phyloP scores from a whole-genome alignment of 2,888 invertebrate genomes.

The Monoplex corrugatus region DNA sequence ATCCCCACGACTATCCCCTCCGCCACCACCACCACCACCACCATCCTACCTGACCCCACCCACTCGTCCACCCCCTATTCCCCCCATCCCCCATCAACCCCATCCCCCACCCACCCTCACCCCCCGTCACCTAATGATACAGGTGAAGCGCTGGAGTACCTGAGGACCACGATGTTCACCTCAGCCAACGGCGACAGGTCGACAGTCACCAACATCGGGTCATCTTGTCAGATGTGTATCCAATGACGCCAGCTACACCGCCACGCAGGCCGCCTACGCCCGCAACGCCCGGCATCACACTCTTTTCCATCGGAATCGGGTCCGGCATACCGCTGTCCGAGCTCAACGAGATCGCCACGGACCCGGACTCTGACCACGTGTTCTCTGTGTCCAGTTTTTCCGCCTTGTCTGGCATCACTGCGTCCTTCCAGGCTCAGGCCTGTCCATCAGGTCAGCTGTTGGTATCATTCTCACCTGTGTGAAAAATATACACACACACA shows the following conservation, averaged over 20 bases:
- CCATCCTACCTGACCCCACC: neutral
- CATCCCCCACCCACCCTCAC: too few species aligned
- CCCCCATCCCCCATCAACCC: too few species aligned
- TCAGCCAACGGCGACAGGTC: slow-evolving; percentile 65
- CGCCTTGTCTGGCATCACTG: slow-evolving; percentile 10
- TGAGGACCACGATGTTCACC: slow-evolving; percentile 29
- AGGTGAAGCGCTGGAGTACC: slow-evolving; percentile 22
- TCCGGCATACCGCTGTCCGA: slow-evolving; percentile 43
- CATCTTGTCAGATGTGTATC: slow-evolving; percentile 68
- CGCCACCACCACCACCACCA: neutral
- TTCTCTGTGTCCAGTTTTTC: slow-evolving; percentile 15
- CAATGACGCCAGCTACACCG: slow-evolving; percentile 63
- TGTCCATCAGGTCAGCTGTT: slow-evolving; percentile 2
- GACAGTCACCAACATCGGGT: slow-evolving; percentile 67
- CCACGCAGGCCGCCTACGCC: slow-evolving; percentile 62
- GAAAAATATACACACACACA: too few species aligned
- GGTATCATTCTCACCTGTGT: too few species aligned
- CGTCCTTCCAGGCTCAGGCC: slow-evolving; percentile 32
- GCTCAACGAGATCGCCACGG: slow-evolving; percentile 36
- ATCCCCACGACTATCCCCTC: neutral
- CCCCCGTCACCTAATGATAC: neutral
- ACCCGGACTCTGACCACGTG: slow-evolving; percentile 35
- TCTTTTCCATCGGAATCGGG: slow-evolving; percentile 69
- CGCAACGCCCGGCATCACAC: slow-evolving; percentile 61
- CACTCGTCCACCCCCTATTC: neutral